These are phyloP conservation scores for Uloborus plumipes DNA, from an alignment of 2,888 invertebrate genomes.

Conservation along the genomic window DNA sequence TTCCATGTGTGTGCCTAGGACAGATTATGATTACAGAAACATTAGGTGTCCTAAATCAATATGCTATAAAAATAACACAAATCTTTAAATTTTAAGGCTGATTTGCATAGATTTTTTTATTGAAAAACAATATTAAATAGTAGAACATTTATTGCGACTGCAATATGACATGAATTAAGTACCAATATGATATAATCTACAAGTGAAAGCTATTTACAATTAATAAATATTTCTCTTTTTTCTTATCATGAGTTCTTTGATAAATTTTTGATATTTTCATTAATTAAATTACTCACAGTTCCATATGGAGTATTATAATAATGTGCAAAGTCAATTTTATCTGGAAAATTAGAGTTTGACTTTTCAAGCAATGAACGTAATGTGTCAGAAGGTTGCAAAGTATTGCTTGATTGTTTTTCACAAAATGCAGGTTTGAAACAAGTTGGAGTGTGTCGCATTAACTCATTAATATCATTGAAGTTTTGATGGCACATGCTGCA, in stretches of 20 bases:
- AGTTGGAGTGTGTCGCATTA: constrained; percentile 35
- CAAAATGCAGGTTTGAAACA: constrained; percentile 15
- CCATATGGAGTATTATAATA: constrained; percentile 14
- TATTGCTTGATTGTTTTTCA: not conserved
- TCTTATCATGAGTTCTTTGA: constrained; percentile 22
- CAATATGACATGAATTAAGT: too few relatives aligned
- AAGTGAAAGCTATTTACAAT: too few relatives aligned
- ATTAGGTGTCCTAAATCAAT: too few relatives aligned
- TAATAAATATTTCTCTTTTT: too few relatives aligned
- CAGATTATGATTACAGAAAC: too few relatives aligned
- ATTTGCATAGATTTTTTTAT: too few relatives aligned
- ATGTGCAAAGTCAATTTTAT: not conserved
- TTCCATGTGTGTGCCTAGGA: too few relatives aligned
- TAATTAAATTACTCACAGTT: not conserved
- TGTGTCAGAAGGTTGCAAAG: constrained; percentile 14
- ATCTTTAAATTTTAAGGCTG: too few relatives aligned
- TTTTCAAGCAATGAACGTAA: constrained; percentile 37
- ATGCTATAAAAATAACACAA: too few relatives aligned
- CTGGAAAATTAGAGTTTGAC: not conserved
- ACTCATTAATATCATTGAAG: constrained; percentile 33
- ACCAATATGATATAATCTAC: too few relatives aligned
- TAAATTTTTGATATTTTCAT: constrained; percentile 34
- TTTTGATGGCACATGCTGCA: constrained; percentile 26
- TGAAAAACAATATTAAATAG: too few relatives aligned
- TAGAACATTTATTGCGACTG: too few relatives aligned